These are phyloP conservation scores for Falco naumanni DNA, from an alignment of 2,797 vertebrate genomes.

Conservation along the genomic window DNA sequence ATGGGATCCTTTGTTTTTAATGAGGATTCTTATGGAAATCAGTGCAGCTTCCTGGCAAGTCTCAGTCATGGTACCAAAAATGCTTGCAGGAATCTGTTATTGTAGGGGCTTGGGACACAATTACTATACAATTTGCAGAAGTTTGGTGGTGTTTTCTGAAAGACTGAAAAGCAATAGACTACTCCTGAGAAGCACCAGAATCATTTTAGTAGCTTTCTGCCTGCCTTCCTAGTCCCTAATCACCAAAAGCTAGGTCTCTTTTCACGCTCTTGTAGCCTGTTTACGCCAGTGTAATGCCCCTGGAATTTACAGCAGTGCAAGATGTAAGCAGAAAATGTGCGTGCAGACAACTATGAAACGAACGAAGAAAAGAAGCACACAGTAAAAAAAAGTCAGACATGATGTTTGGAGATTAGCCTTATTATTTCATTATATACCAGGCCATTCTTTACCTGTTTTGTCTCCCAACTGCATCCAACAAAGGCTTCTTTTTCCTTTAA, in stretches of 20 bases:
- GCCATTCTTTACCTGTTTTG: neutral
- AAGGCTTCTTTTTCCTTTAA: neutral
- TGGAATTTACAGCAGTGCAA: neutral
- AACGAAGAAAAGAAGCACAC: neutral
- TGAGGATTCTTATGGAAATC: constrained; percentile 32
- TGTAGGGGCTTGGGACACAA: neutral
- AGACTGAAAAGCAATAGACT: neutral
- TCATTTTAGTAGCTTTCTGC: neutral
- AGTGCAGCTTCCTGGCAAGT: neutral
- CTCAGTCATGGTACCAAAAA: neutral
- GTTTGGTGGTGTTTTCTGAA: neutral
- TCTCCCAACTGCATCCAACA: neutral
- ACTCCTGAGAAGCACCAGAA: neutral
- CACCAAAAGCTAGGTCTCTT: neutral
- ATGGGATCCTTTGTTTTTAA: neutral
- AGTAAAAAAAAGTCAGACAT: neutral
- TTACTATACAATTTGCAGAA: neutral
- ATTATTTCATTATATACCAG: neutral
- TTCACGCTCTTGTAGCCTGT: neutral
- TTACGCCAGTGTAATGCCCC: neutral
- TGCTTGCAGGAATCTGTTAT: neutral
- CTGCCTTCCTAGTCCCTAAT: neutral
- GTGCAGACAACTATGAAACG: neutral
- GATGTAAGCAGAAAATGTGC: neutral
- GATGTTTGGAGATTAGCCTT: neutral